phyloP scores from a whole-genome alignment of 2,113 vertebrate genomes.

The Neopipo cinnamomea region DNA sequence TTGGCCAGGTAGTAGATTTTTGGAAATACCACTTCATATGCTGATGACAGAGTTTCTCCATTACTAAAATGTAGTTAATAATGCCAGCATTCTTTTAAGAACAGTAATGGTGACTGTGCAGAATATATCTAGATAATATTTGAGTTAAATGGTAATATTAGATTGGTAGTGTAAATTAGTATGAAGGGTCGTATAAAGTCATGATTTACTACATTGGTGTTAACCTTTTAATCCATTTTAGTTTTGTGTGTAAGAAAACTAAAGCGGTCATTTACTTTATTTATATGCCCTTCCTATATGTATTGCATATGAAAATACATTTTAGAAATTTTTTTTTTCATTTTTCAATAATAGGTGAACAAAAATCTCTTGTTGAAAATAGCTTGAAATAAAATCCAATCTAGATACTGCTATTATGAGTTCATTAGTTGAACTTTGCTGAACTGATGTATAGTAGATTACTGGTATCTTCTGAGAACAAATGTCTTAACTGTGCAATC shows the following conservation, averaged over 20 bases:
- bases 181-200: background rate
- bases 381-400: background rate
- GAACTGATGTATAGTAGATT: background rate
- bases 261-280: background rate
- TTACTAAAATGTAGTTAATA: background rate
- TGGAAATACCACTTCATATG: background rate
- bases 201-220: background rate
- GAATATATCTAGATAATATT: background rate
- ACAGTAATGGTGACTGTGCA: background rate
- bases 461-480: background rate
- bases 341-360: background rate
- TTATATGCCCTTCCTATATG: background rate
- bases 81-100: background rate
- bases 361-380: background rate
- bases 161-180: background rate
- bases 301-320: background rate
- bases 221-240: background rate
- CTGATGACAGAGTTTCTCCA: background rate
- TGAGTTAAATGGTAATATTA: background rate
- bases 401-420: fast-evolving
- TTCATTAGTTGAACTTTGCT: background rate
- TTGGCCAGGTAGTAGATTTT: background rate
- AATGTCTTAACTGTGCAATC: background rate
- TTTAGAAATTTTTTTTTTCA: background rate
- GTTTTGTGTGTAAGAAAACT: background rate